Base-by-base conservation (phyloP, 2,797 vertebrate species). In the Notoglanidium macrostoma region DNA sequence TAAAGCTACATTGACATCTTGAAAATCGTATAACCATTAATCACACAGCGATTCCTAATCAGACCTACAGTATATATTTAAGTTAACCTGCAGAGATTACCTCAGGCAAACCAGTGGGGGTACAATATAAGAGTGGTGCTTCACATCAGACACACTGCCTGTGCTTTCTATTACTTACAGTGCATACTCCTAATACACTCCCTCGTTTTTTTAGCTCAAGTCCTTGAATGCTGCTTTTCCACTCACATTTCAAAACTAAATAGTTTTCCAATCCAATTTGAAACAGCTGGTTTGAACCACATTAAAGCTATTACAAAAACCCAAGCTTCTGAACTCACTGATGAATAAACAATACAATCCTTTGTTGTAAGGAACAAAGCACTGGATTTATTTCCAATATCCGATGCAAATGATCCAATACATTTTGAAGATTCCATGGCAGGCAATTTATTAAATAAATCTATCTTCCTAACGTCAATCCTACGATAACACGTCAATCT, bases 381-480 rank as follows among this genome's bases (percentile, higher is more conserved):
- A 92, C 92, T 94, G 91, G 89, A 88, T 95, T 98, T 98, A 98
- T 97, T 98, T 96, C 91, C 95, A 94, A 93, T 95, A 94, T 96
- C 96, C 94, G 96, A 95, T 97, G 96, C 96, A 97, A 94, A 96
- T 97, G 95, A 95, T 96, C 95, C 94, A 95, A 95, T 96, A 44
- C 65, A n/a, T 17, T 63, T 29, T 15, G 1, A 93, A 96, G 97
- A 97, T 96, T 96, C 95, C 96, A 97, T 95, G 96, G 95, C 96
- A 96, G 95, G 93, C 95, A 98, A 97, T 96, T 93, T 83, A 95
- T 98, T 97, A 97, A 98, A 97, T 96, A 84, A 97, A 96, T 92
- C 92, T 80, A 87, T 90, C 92, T 93, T 96, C 96, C 95, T 95
- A 96, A 94, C 95, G 91, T 95, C 94, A 95, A 95, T 94, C 94